Evolutionary conservation across 1,140 invertebrate species (phyloP).

Genomic region (Procambarus virginalis): DNA sequence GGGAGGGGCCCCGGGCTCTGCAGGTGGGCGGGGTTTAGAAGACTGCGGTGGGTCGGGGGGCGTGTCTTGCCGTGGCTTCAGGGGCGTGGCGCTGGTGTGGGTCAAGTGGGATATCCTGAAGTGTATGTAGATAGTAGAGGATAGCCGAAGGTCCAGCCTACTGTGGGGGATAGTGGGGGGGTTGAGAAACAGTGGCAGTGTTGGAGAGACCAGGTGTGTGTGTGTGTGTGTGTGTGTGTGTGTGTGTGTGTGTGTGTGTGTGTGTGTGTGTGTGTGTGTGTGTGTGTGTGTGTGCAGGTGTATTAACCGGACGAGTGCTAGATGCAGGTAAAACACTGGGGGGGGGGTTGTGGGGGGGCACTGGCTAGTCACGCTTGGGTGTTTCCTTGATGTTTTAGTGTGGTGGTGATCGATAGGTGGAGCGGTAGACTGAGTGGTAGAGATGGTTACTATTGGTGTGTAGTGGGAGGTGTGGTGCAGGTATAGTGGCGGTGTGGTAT

Average conservation of each 20-base stretch:
- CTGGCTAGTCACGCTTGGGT: not conserved
- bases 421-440: not conserved
- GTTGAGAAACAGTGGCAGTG: not conserved
- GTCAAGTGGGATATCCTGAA: conserved; percentile 18
- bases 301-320: not conserved
- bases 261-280: no score
- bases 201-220: not conserved
- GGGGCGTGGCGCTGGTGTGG: conserved; percentile 35
- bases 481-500: conserved; percentile 52
- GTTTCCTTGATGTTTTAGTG: no score
- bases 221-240: no score
- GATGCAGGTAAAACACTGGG: conserved; percentile 27
- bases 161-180: not conserved
- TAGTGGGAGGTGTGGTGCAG: conserved; percentile 21
- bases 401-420: not conserved
- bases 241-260: no score
- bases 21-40: conserved; percentile 58
- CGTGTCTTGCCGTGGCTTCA: conserved; percentile 36
- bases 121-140: conserved; percentile 1
- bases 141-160: not conserved
- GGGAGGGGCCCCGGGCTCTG: conserved; percentile 49
- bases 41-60: conserved; percentile 59
- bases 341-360: not conserved
- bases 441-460: not conserved
- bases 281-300: not conserved